These are phyloP conservation scores for Drosophila sp. DNA, from an alignment of 1,140 invertebrate genomes.

Conservation along the genomic window DNA sequence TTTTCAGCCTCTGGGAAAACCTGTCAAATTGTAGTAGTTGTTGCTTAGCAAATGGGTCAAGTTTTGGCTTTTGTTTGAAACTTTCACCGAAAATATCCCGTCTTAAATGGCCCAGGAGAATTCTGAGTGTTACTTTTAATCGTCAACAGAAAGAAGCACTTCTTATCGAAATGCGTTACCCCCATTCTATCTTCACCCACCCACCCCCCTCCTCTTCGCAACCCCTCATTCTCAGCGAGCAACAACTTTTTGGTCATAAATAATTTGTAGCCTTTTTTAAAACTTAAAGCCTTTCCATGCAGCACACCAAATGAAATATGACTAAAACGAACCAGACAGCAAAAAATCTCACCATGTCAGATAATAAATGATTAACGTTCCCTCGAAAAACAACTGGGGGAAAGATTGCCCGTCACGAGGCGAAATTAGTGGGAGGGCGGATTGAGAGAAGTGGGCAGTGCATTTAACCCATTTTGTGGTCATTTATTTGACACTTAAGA, in stretches of 20 bases:
- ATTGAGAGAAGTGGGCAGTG: neutral
- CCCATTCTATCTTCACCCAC: neutral
- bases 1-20: neutral
- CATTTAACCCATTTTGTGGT: slow-evolving; percentile 46
- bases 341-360: slow-evolving; percentile 78
- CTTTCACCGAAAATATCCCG: slow-evolving; percentile 40
- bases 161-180: slow-evolving; percentile 43
- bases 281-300: slow-evolving; percentile 47
- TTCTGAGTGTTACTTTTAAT: slow-evolving; percentile 62
- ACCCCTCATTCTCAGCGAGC: neutral
- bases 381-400: neutral
- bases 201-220: neutral
- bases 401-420: neutral
- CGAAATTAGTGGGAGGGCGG: slow-evolving; percentile 5
- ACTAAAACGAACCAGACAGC: slow-evolving; percentile 35
- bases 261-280: slow-evolving; percentile 60
- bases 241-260: slow-evolving; percentile 67
- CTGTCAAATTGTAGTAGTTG: slow-evolving; percentile 11
- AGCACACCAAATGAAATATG: slow-evolving; percentile 68
- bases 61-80: slow-evolving; percentile 37
- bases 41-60: slow-evolving; percentile 9
- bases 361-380: slow-evolving; percentile 80
- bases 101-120: slow-evolving; percentile 39
- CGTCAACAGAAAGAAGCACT: slow-evolving; percentile 55
- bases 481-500: slow-evolving; percentile 55